A percentile compares a stretch with the other conserved stretches of the same genome.
Evolutionary conservation across 2,888 invertebrate species (phyloP).

Genomic region (Metellina segmentata): DNA sequence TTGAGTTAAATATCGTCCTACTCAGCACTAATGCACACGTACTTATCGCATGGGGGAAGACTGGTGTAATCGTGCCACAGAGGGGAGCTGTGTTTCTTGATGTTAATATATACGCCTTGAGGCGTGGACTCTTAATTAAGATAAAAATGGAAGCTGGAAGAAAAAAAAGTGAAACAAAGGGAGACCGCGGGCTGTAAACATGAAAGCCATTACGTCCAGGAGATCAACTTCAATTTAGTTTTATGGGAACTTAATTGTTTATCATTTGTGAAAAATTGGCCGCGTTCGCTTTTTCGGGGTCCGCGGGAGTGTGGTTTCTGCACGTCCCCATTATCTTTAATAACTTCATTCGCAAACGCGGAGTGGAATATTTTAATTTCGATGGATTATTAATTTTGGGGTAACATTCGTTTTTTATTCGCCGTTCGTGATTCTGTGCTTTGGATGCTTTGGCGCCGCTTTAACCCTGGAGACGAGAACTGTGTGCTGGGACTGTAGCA

Average conservation of each 20-base stretch:
- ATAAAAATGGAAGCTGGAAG: constrained; percentile 36
- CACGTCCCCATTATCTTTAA: constrained; percentile 61
- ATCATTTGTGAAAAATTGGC: constrained; percentile 74
- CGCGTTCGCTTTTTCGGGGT: constrained; percentile 35
- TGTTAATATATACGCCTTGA: constrained; percentile 67
- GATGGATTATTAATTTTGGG: constrained; percentile 54
- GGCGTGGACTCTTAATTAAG: constrained; percentile 70
- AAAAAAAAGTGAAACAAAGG: constrained; percentile 57
- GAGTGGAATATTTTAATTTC: constrained; percentile 67
- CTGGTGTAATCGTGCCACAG: constrained; percentile 35
- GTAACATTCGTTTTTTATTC: neutral
- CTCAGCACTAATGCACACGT: constrained; percentile 66
- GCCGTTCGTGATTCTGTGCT: constrained; percentile 57
- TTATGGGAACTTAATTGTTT: constrained; percentile 76
- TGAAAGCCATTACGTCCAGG: constrained; percentile 48
- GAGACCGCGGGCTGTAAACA: constrained; percentile 68
- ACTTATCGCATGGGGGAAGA: constrained; percentile 33
- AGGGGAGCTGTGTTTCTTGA: constrained; percentile 30
- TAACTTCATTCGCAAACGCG: constrained; percentile 68
- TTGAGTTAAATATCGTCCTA: constrained; percentile 64
- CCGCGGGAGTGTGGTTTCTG: constrained; percentile 22
- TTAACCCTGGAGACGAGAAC: neutral
- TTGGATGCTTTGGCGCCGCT: constrained; percentile 33
- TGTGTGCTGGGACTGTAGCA: constrained; percentile 16
- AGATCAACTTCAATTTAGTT: constrained; percentile 75